Conservation (phyloP, 2,888 invertebrate genomes). For the Philonicus albiceps region DNA sequence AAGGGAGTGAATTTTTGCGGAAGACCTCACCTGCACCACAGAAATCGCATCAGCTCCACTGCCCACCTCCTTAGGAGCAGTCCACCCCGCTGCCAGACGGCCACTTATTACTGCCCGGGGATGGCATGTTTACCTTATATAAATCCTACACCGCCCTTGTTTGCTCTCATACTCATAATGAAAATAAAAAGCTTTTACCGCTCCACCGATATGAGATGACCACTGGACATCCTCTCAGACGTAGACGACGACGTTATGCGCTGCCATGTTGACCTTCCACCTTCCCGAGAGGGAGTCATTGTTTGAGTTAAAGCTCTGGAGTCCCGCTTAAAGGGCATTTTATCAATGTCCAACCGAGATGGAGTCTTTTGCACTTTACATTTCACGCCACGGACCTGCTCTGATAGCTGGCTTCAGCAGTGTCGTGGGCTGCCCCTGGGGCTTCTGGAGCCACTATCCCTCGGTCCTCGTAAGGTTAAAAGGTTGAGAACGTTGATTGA, state of each 20-base stretch:
- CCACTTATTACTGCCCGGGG: conserved; percentile 31
- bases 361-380: conserved; percentile 32
- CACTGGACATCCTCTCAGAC: conserved; percentile 48
- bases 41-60: not conserved
- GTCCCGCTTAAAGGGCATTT: conserved; percentile 19
- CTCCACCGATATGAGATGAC: conserved; percentile 46
- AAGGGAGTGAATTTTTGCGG: not conserved
- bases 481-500: conserved; percentile 39
- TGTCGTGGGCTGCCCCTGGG: not conserved
- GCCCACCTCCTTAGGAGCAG: not conserved
- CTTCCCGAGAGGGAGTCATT: conserved; percentile 17
- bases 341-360: conserved; percentile 26
- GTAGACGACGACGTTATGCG: conserved; percentile 30
- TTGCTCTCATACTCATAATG: conserved; percentile 53
- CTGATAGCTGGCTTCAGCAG: not conserved
- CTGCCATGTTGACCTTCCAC: conserved; percentile 40
- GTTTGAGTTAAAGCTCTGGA: conserved; percentile 34
- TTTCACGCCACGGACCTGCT: conserved; percentile 11
- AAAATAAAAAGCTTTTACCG: conserved; percentile 53
- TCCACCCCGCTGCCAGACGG: not conserved
- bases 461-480: conserved; percentile 9
- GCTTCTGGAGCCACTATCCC: not conserved
- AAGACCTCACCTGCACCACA: not conserved
- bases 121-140: conserved; percentile 39
- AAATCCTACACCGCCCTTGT: conserved; percentile 47